Evolutionary conservation across 2,797 vertebrate species (phyloP), one percentile per base, ranked within the genome.

Genomic region (Podarcis lilfordi): DNA sequence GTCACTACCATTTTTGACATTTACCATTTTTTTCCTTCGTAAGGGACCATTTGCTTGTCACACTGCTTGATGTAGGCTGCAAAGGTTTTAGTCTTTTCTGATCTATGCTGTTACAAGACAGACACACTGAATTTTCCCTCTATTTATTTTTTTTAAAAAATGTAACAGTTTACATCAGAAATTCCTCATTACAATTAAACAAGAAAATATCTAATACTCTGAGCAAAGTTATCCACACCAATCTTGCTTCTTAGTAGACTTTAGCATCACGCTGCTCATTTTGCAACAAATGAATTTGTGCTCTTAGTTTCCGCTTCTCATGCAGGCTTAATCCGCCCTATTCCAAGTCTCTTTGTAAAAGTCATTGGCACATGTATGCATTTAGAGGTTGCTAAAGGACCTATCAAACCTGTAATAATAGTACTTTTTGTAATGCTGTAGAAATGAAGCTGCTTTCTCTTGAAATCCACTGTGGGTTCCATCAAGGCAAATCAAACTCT

Each of bases 41-140:
- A 95, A 91, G 91, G 93, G 86, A 35, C 61, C 92, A 19, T 94
- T 96, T 92, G 90, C 82, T 80, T 86, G 11, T 89, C 17, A 94
- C 72, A 84, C 69, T 93, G 89, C 80, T 74, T 84, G 71, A 91
- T 5, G 6, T 79, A 89, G 19, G 10, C 11, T 82, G 43, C 84
- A 94, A 75, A 59, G 92, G 87, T 72, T 88, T 77, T 82, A 87
- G 19, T 45, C 2, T 27, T 88, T 93, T 92, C 82, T 86, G 50
- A 50, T 77, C 85, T 91, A 69, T 50, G 89, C 72, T 86, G 55
- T 84, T 50, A 23, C 86, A 89, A 91, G 55, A 91, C 74, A 90
- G 68, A 87, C 86, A 32, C 32, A 1, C 9, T 82, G 55, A 64
- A 23, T 64, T 64, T 64, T 40, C 55, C 40, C 29, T 80, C 43